phyloP scores from a whole-genome alignment of 2,797 vertebrate species.

The Phoeniculus purpureus region DNA sequence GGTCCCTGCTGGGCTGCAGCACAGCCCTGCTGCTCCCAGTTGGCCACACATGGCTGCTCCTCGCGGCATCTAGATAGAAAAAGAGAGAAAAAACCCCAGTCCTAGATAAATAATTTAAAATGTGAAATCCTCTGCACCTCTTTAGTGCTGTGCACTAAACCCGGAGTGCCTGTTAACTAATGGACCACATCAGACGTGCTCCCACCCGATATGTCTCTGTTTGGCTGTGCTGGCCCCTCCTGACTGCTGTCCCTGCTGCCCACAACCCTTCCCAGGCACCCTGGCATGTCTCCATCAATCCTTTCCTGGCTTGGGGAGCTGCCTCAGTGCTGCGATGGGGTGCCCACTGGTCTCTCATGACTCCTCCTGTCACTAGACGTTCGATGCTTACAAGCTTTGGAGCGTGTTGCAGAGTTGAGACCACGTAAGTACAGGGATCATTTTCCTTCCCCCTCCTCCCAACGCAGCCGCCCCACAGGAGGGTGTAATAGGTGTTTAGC shows the following conservation, averaged over 20 bases:
- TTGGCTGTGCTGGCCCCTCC: not conserved
- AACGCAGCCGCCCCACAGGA: not conserved
- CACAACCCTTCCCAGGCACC: not conserved
- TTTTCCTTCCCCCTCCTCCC: slow-evolving; percentile 47
- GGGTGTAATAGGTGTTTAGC: slow-evolving; percentile 32
- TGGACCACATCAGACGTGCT: not conserved
- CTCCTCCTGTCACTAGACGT: not conserved
- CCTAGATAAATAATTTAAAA: slow-evolving; percentile 38
- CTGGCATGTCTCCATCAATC: not conserved
- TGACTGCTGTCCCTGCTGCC: not conserved
- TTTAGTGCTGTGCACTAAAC: slow-evolving; percentile 23
- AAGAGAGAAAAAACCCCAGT: fast-evolving
- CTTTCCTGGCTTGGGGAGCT: not conserved
- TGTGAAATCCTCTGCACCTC: slow-evolving; percentile 22
- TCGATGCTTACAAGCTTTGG: slow-evolving; percentile 40
- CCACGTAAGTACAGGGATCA: slow-evolving; percentile 44
- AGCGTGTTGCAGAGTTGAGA: not conserved
- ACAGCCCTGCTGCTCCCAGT: not conserved
- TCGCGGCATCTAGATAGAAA: not conserved
- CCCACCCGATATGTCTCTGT: fast-evolving
- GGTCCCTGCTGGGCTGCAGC: fast-evolving
- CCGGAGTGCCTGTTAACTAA: not conserved
- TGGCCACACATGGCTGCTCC: not conserved
- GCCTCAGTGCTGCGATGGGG: not conserved
- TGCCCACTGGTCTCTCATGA: not conserved